Evolutionary conservation across 2,888 invertebrate genomes (phyloP), one percentile per base, ranked within the genome.

Genomic region (Ferdinandea cuprea): DNA sequence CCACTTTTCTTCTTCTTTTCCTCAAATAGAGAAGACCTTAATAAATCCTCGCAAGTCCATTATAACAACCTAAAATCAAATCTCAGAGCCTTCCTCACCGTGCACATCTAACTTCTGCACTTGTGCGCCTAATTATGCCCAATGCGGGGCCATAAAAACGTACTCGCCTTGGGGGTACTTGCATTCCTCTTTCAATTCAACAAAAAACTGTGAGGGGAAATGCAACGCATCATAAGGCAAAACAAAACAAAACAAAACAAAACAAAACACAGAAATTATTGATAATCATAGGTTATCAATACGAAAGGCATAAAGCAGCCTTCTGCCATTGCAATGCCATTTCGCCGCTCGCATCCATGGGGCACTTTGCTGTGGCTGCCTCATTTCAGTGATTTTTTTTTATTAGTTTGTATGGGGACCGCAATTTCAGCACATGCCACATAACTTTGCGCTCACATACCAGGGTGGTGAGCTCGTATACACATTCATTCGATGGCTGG

Each of bases 391-490:
- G 63, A 54, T 40, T 40, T 11, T 42, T 28, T 44, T 30, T 42
- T 42, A n/a, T 15, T 25, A 19, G 25, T 17, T 11, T 17, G 58
- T 71, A 63, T 56, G 63, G 50, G 35, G 69, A 76, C 58, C 72
- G 68, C 83, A 78, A 78, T 83, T 83, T 83, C 78, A 83, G 83
- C 83, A 68, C 83, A 83, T 83, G 83, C 83, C 83, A 83, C 72
- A 83, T 72, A 73, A 73, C 72, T 83, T 68, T 74, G 61, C 50
- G 63, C 50, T 63, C 32, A 13, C 25, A 61, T 61, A 42, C 40
- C 32, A 13, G 11, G 11, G 28, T 32, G 52, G 17, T 15, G 42
- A 52, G 63, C 58, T 69, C 37, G 59, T 46, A 50, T 46, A 50
- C 59, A 11, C 21, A 61, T 68, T 74, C 72, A 72, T 78, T 83